Evolutionary conservation across 2,113 vertebrate species (phyloP).

Genomic region (Motacilla tschutschensis): DNA sequence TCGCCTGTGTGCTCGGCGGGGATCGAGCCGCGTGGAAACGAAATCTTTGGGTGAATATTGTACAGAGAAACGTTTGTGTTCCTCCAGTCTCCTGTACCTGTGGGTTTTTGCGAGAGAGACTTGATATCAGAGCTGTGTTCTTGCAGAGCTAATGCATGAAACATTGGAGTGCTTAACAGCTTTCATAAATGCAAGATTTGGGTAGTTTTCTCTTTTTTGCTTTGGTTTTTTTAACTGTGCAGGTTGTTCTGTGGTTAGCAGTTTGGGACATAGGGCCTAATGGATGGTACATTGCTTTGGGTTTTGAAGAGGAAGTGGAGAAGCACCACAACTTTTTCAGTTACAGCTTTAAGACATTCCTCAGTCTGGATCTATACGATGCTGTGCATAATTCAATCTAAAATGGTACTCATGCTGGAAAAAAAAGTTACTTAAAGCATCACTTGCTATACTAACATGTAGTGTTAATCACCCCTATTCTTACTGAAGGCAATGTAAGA

Average conservation of each 20-base stretch:
- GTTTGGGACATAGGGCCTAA: rapidly evolving
- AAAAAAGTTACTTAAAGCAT: neutral
- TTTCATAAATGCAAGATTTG: neutral
- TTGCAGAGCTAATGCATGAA: neutral
- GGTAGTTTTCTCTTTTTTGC: rapidly evolving
- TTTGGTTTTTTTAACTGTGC: neutral
- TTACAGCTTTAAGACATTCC: neutral
- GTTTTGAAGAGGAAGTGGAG: neutral
- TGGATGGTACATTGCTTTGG: neutral
- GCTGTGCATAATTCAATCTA: neutral
- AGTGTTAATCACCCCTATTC: neutral
- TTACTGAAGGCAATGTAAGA: neutral
- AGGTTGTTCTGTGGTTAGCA: rapidly evolving
- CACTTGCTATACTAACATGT: neutral
- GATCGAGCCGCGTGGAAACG: rapidly evolving
- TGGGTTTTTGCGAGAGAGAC: no score
- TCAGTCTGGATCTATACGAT: neutral
- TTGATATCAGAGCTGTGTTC: neutral
- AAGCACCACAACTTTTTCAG: neutral
- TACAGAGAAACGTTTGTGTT: neutral
- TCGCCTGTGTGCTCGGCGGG: rapidly evolving
- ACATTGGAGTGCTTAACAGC: neutral
- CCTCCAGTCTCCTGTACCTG: neutral
- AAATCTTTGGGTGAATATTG: no score
- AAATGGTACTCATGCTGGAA: neutral